Base-by-base conservation (phyloP, 92 coral and sea anemone species). In the Porites divaricata region DNA sequence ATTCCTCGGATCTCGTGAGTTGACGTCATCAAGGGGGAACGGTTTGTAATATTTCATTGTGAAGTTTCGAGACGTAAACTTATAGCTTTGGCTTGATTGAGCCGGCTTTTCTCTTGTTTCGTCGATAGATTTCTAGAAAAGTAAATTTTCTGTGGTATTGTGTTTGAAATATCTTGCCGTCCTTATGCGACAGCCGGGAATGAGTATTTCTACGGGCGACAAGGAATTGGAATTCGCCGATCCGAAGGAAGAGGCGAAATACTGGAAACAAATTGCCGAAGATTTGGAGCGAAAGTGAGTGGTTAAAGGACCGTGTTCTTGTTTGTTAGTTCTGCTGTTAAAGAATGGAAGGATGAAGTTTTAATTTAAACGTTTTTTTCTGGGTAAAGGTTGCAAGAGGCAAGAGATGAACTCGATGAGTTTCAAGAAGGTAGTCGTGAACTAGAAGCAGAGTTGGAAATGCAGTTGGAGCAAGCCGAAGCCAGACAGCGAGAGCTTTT, bases 341-440 rank as follows among this genome's bases (percentile, higher is more conserved):
- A 67, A 49, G 75, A 74, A 56, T 57, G 14, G 72, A 83, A 63
- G 72, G 81, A 52, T 50, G 45, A 67, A 64, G 62, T 61, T 77
- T 73, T 26, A 62, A 86, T 62, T 19, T 85, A 17, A 68, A 62
- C 41, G 77, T 76, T 81, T 87, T 88, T 79, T 64, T 83, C 89
- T 83, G 88, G 74, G 23, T 68, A 86, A 87, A 96, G 99, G 91
- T 93, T 96, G 88, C 95, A 95, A 91, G 99, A 96, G 89, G 94
- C 99, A 81, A 95, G 95, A 78, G 99, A 96, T 84, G 99, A 96
- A 79, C 95, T 96, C 83, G 99, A 96, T 76, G 99, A 96, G 91
- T 96, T 96, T 93, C 99, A 96, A 89, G 99, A 96, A 89, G 98
- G 99, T 74, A 96, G 99, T 82, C 93, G 99, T 45, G 99, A 96